Evolutionary conservation across 2,797 vertebrate species (phyloP).

Genomic region (Anomalospiza imberbis): DNA sequence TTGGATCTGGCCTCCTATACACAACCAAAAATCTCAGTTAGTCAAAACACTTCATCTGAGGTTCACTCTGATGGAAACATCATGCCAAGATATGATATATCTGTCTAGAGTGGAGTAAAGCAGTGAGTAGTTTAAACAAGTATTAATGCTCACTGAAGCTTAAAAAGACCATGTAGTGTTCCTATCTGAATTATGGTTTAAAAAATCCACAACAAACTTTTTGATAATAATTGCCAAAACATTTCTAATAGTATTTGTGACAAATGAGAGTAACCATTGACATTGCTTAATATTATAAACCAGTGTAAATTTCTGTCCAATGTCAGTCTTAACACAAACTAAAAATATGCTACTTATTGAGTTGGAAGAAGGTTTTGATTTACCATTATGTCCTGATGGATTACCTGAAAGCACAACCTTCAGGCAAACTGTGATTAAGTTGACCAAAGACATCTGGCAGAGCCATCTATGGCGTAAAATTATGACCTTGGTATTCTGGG

Average conservation of each 20-base stretch:
- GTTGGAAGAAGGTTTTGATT: slow-evolving; percentile 76
- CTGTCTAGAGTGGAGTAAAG: background rate
- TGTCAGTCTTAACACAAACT: slow-evolving; percentile 32
- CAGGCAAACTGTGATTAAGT: slow-evolving; percentile 89
- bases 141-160: background rate
- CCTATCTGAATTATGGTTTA: background rate
- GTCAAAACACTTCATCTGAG: background rate
- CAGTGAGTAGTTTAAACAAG: background rate
- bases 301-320: slow-evolving; percentile 19
- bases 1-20: background rate
- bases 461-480: slow-evolving; percentile 80
- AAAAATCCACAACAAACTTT: background rate
- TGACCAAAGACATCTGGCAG: slow-evolving; percentile 93
- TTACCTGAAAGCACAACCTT: slow-evolving; percentile 87
- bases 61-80: background rate
- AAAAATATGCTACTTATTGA: slow-evolving; percentile 51
- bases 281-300: background rate
- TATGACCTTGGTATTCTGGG: slow-evolving; percentile 82
- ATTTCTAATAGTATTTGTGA: background rate
- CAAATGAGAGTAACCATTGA: background rate
- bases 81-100: background rate
- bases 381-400: slow-evolving; percentile 86
- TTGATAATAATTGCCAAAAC: background rate
- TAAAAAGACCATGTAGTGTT: background rate
- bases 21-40: background rate